A percentile compares a stretch with the other conserved stretches of the same genome.
phyloP scores from a whole-genome alignment of 92 coral and sea anemone genomes.

The Phenganax stokvisi region DNA sequence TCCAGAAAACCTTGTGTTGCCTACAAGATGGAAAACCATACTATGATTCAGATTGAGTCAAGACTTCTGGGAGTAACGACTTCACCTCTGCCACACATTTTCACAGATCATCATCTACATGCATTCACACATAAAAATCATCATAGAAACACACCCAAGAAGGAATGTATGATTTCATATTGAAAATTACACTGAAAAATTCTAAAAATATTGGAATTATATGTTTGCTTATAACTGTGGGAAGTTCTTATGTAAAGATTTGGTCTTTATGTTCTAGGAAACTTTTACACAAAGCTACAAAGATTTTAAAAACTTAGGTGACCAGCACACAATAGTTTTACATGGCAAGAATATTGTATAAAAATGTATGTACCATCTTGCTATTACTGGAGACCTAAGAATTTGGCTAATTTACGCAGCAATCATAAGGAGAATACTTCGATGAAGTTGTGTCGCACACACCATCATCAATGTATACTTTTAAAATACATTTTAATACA shows the following conservation, averaged over 20 bases:
- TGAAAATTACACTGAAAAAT: conserved; percentile 4
- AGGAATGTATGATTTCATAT: background rate
- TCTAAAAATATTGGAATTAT: background rate
- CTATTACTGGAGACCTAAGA: background rate
- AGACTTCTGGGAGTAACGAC: too few species aligned
- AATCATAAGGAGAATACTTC: background rate
- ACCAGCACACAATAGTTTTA: background rate
- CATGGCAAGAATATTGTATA: background rate
- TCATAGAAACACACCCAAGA: background rate
- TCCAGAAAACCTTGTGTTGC: too few species aligned
- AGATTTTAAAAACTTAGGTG: background rate
- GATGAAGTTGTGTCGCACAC: background rate
- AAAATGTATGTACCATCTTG: background rate
- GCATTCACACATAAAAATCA: background rate
- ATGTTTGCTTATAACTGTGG: background rate
- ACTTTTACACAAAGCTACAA: background rate
- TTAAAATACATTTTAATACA: too few species aligned
- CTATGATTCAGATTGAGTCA: too few species aligned
- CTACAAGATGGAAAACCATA: too few species aligned
- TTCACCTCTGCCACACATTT: too few species aligned
- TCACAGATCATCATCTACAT: too few species aligned
- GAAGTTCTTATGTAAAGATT: background rate
- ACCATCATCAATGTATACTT: too few species aligned
- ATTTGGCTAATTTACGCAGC: background rate
- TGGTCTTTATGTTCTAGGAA: background rate